A percentile compares a stretch with the other conserved stretches of the same genome.
phyloP scores from a whole-genome alignment of 2,113 vertebrate species.

The Mus spicilegus region DNA sequence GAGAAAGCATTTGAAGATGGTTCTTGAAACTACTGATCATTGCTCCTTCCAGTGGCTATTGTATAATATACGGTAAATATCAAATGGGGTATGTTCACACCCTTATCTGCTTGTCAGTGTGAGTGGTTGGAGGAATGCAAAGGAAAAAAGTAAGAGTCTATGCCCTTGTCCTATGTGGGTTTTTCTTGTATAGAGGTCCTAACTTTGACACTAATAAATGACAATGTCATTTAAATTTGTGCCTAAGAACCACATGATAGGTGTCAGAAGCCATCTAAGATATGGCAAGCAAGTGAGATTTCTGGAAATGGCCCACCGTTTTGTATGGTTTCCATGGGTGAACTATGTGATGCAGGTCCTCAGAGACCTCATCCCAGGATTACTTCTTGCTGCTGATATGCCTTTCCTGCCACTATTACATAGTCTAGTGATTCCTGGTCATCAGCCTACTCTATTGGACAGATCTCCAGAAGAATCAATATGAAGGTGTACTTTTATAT shows the following conservation, averaged over 20 bases:
- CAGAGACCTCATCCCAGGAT: too few species aligned
- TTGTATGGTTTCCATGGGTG: too few species aligned
- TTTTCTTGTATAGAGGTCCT: neutral
- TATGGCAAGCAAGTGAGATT: too few species aligned
- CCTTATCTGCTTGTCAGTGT: neutral
- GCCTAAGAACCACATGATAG: neutral
- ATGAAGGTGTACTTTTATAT: too few species aligned
- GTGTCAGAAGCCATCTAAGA: neutral
- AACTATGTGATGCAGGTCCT: too few species aligned
- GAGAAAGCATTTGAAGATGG: neutral
- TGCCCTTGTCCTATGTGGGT: too few species aligned
- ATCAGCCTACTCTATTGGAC: too few species aligned
- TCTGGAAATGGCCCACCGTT: too few species aligned
- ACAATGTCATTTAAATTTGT: neutral
- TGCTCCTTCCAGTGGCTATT: neutral
- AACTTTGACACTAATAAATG: neutral
- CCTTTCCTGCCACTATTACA: too few species aligned
- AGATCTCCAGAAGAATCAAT: too few species aligned
- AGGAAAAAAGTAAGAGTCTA: neutral
- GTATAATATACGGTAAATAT: neutral
- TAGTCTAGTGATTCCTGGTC: too few species aligned
- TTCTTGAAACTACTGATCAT: neutral
- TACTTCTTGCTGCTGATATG: too few species aligned
- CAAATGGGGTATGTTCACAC: neutral
- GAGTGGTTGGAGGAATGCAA: neutral